Conservation (phyloP, 2,113 vertebrate species). For the Aspidoscelis tigris region DNA sequence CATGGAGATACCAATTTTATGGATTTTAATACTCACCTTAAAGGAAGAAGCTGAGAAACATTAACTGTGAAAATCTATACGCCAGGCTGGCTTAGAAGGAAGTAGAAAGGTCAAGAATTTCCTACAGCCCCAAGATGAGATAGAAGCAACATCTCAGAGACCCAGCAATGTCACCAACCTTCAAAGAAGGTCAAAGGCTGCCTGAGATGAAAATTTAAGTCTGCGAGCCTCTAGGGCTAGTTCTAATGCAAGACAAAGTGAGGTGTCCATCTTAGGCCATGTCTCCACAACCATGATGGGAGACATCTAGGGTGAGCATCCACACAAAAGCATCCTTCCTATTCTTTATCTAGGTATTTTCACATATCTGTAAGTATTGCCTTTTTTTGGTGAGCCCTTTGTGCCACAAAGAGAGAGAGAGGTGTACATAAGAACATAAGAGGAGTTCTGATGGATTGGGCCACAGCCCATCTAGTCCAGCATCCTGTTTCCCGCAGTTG, state of each 20-base stretch:
- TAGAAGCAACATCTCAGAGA: not conserved
- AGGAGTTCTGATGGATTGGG: no score
- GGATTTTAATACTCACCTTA: not conserved
- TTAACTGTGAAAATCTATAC: not conserved
- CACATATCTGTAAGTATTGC: no score
- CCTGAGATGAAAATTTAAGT: not conserved
- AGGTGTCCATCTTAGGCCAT: no score
- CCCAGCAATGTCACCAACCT: not conserved
- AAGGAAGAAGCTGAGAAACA: not conserved
- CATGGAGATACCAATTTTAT: not conserved
- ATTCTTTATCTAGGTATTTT: no score
- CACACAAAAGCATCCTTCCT: no score
- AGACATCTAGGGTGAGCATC: no score
- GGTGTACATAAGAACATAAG: no score
- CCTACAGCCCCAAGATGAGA: not conserved
- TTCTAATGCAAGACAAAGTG: not conserved
- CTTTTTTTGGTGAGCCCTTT: no score
- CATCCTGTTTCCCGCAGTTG: no score
- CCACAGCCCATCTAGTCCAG: no score
- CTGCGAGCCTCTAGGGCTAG: not conserved
- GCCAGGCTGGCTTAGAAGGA: not conserved
- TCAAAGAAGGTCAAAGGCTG: not conserved
- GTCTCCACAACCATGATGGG: no score
- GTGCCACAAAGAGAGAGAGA: no score
- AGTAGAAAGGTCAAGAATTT: not conserved